Evolutionary conservation across 2,888 invertebrate species (phyloP), one percentile per base, ranked within the genome.

Genomic region (Ornithoptera alexandrae): DNA sequence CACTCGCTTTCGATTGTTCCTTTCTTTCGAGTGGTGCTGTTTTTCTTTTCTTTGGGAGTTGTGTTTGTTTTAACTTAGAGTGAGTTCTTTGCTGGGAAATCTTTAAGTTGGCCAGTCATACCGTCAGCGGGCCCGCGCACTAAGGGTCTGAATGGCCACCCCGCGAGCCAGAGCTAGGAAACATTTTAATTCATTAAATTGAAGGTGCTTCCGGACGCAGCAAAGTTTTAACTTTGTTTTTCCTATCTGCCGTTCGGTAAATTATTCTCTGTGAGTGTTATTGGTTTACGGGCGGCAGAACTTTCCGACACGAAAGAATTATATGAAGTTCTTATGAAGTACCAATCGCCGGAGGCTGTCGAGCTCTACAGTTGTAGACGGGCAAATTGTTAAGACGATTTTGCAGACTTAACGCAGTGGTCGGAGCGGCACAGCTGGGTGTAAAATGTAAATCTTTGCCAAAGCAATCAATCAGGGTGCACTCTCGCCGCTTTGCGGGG

Each of bases 401-500:
- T 3, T 30, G 30, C 30, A 30, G 30, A 30, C 30, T 30, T 30
- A 30, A 5, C 30, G 30, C 30, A 30, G 30, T 3, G 50, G 50
- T 50, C 50, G 50, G 50, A 7, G 15, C 18, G 30, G 50, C 50
- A 18, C 12, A 12, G 50, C 50, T 8, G 53, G 30, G 57, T 58
- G 62, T 62, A 62, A 69, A 81, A 79, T 81, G 80, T 79, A 80
- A 84, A 82, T 81, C 81, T 78, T 81, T 76, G 78, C 77, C 75
- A 81, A 83, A 81, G 87, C 90, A 89, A 90, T 91, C 91, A 90
- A 91, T 90, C 90, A 88, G 89, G 77, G 78, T 82, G 86, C 85
- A 84, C 86, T 88, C 87, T 81, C 74, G 70, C 83, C 87, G 86
- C 85, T 88, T 86, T 87, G 85, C 82, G 87, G 89, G 86, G 88